Evolutionary conservation across 2,113 vertebrate genomes (phyloP).

Genomic region (Phalacrocorax carbo): DNA sequence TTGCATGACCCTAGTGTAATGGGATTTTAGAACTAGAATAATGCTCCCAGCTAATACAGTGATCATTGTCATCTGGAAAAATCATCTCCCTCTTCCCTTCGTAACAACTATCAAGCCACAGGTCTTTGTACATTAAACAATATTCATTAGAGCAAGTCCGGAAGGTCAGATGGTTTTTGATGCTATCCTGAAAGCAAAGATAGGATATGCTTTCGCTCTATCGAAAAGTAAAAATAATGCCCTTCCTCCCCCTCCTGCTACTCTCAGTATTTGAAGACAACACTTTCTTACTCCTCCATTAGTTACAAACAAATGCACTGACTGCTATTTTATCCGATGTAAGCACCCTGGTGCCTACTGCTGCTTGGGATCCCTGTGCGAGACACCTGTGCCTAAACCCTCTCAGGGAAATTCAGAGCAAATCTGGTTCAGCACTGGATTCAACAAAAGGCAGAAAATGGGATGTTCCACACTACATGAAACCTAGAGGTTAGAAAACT

Average conservation of each 20-base stretch:
- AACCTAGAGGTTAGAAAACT: neutral
- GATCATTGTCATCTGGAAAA: constrained; percentile 29
- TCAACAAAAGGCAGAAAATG: neutral
- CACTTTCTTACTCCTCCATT: neutral
- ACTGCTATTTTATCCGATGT: neutral
- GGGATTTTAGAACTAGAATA: constrained; percentile 18
- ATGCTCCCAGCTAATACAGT: neutral
- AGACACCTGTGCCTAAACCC: neutral
- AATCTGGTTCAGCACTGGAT: neutral
- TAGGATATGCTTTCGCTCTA: neutral
- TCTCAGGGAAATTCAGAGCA: neutral
- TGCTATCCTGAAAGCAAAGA: neutral
- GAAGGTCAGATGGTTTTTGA: neutral
- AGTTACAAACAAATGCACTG: neutral
- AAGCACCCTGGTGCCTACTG: neutral
- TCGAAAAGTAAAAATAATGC: neutral
- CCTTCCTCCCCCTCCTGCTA: neutral
- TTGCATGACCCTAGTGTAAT: neutral
- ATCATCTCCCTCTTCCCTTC: neutral
- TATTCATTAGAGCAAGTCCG: neutral
- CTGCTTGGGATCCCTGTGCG: neutral
- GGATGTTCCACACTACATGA: neutral
- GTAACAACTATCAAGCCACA: neutral
- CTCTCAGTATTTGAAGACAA: neutral
- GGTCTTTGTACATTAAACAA: neutral